Evolutionary conservation across 2,797 vertebrate species (phyloP).

Genomic region (Chloroceryle amazona): DNA sequence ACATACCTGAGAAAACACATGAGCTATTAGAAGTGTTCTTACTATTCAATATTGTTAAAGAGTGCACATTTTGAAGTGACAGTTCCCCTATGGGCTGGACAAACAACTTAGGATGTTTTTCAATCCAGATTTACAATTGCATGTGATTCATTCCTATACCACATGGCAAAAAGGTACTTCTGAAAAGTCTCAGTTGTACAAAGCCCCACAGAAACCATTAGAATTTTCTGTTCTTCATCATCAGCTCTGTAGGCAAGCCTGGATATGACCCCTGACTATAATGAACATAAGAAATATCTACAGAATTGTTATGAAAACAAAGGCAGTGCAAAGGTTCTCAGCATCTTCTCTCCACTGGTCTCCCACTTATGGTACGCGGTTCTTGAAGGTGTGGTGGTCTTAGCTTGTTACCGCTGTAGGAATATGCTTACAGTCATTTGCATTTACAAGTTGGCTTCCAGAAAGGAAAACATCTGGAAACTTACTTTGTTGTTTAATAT

Average conservation of each 20-base stretch:
- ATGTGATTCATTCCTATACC: neutral
- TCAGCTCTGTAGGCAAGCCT: neutral
- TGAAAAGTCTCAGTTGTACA: neutral
- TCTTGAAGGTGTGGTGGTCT: fast-evolving
- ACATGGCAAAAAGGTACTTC: neutral
- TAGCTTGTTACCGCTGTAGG: neutral
- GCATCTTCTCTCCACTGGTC: neutral
- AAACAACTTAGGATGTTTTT: neutral
- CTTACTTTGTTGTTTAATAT: neutral
- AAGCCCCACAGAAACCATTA: neutral
- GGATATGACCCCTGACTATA: neutral
- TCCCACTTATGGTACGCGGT: neutral
- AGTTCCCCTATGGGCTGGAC: neutral
- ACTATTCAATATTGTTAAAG: neutral
- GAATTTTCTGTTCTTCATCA: neutral
- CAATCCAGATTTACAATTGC: neutral
- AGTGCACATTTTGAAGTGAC: neutral
- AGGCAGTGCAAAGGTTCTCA: neutral
- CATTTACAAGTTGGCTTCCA: neutral
- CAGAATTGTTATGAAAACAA: neutral
- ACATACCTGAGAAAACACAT: neutral
- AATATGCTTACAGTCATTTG: neutral
- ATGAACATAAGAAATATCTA: neutral
- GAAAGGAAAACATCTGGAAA: neutral
- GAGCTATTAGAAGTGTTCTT: neutral